Conservation (phyloP, 2,797 vertebrate genomes). For the Chaenodraco wilsoni region DNA sequence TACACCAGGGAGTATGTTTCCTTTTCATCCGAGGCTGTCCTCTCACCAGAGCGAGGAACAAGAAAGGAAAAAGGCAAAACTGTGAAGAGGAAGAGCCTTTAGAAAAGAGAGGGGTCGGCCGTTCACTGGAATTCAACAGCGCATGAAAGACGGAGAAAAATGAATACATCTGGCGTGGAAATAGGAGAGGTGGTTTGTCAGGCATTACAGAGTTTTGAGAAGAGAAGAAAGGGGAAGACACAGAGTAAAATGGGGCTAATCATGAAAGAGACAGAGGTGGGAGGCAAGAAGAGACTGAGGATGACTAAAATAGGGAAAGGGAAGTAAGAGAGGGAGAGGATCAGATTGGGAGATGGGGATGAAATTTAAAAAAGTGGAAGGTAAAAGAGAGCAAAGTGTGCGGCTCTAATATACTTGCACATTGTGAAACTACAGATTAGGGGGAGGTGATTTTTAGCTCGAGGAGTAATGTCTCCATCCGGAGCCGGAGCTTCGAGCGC, state of each 20-base stretch:
- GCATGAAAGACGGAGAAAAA: conserved; percentile 66
- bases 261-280: conserved; percentile 50
- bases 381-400: conserved; percentile 53
- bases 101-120: conserved; percentile 55
- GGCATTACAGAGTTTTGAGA: conserved; percentile 59
- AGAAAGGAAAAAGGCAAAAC: conserved; percentile 52
- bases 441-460: conserved; percentile 56
- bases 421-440: conserved; percentile 60
- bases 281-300: conserved; percentile 50
- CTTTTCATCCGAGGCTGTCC: conserved; percentile 53
- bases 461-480: conserved; percentile 67
- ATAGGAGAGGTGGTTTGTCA: conserved; percentile 62
- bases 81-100: conserved; percentile 49
- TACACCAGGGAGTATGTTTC: conserved; percentile 50
- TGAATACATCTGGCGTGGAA: conserved; percentile 67
- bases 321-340: conserved; percentile 32
- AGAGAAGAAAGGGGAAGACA: conserved; percentile 51
- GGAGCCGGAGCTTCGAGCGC: conserved; percentile 56
- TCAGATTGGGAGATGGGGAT: conserved; percentile 31
- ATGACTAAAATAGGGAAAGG: conserved; percentile 52
- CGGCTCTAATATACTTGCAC: conserved; percentile 38
- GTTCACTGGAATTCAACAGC: conserved; percentile 63
- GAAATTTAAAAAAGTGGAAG: conserved; percentile 26
- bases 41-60: conserved; percentile 44
- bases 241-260: conserved; percentile 53